Evolutionary conservation across 1,140 invertebrate genomes (phyloP).

Genomic region (Octopus sinensis): DNA sequence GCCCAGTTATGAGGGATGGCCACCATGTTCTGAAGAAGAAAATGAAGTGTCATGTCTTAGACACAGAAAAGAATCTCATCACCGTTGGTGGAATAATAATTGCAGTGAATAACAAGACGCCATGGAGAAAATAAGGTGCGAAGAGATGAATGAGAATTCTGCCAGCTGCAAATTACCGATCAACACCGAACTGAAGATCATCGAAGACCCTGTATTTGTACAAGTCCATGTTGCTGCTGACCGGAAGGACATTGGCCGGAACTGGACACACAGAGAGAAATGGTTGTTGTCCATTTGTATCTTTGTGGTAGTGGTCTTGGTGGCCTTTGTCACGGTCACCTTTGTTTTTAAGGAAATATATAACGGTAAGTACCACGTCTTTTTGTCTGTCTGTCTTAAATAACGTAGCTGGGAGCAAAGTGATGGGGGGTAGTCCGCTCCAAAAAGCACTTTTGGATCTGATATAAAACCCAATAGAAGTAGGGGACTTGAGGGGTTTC

Average conservation of each 20-base stretch:
- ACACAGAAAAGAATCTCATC: too few species aligned
- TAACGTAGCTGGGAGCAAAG: too few species aligned
- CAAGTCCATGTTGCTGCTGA: neutral
- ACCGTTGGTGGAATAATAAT: too few species aligned
- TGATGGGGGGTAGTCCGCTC: too few species aligned
- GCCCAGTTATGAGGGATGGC: too few species aligned
- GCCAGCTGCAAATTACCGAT: neutral
- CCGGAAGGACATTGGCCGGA: neutral
- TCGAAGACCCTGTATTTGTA: neutral
- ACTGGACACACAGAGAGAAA: constrained; percentile 29
- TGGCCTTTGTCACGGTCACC: constrained; percentile 28
- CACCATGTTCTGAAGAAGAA: too few species aligned
- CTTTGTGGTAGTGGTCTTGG: constrained; percentile 28
- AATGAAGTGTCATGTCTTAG: too few species aligned
- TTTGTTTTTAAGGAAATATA: constrained; percentile 24
- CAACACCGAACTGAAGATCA: neutral
- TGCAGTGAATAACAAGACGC: neutral
- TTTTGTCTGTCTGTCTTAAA: neutral
- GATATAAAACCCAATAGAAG: too few species aligned
- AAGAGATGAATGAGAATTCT: neutral
- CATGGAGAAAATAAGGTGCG: neutral
- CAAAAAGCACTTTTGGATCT: too few species aligned
- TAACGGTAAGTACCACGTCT: constrained; percentile 17
- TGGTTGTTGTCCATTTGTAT: constrained; percentile 24
- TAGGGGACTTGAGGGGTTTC: too few species aligned